Evolutionary conservation across 2,797 vertebrate genomes (phyloP).

Genomic region (Rhinichthys osculus): DNA sequence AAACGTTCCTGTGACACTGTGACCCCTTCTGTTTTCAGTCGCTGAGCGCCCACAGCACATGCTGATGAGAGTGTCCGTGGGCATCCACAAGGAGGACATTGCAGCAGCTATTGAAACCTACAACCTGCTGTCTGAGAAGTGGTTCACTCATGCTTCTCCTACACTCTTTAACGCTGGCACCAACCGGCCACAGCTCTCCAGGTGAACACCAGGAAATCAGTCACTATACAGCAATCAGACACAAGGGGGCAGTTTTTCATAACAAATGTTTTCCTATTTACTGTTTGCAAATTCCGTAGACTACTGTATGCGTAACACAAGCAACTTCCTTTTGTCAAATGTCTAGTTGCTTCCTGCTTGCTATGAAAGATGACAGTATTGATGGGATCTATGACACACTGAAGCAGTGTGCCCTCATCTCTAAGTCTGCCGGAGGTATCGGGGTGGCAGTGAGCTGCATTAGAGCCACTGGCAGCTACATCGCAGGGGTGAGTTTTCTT

Average conservation of each 20-base stretch:
- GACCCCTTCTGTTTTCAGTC: slow-evolving; percentile 72
- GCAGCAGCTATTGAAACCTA: slow-evolving; percentile 95
- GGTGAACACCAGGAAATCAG: slow-evolving; percentile 68
- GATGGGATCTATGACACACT: slow-evolving; percentile 96
- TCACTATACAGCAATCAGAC: background rate
- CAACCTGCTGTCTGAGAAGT: slow-evolving; percentile 95
- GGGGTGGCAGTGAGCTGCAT: slow-evolving; percentile 96
- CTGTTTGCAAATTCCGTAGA: background rate
- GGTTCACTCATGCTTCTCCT: slow-evolving; percentile 98
- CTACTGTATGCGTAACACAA: background rate
- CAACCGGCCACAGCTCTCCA: slow-evolving; percentile 94
- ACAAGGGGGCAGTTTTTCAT: slow-evolving; percentile 42
- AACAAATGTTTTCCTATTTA: background rate
- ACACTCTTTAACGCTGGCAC: slow-evolving; percentile 98
- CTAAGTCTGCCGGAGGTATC: slow-evolving; percentile 96
- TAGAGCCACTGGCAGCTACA: slow-evolving; percentile 95
- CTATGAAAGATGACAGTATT: slow-evolving; percentile 98
- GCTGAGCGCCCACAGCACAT: slow-evolving; percentile 97
- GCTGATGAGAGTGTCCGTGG: slow-evolving; percentile 96
- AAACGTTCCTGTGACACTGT: background rate
- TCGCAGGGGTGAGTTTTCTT: slow-evolving; percentile 86
- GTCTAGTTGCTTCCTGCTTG: slow-evolving; percentile 92
- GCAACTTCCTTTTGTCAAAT: slow-evolving; percentile 70
- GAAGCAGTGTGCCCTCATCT: slow-evolving; percentile 97
- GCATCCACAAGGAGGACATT: slow-evolving; percentile 89